These are phyloP conservation scores for Scaeva pyrastri DNA, from an alignment of 2,888 invertebrate species.

Conservation along the genomic window DNA sequence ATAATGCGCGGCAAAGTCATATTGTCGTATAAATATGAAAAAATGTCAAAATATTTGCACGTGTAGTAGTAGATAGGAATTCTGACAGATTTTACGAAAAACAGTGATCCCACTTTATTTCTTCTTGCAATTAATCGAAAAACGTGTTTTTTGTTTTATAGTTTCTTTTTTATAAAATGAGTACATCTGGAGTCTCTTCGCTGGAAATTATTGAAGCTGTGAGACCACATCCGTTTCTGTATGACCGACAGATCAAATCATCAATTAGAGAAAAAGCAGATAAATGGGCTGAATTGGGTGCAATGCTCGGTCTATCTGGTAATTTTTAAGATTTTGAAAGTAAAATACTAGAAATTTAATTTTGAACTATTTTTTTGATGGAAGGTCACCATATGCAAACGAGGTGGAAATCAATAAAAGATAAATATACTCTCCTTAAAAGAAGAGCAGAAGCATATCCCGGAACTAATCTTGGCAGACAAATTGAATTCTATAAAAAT, in stretches of 20 bases:
- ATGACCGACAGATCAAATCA: background rate
- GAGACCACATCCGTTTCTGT: background rate
- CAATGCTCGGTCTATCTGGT: background rate
- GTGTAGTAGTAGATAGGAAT: background rate
- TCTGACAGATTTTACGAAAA: background rate
- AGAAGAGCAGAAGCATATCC: background rate
- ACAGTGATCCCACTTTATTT: background rate
- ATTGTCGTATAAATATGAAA: background rate
- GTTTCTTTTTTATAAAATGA: background rate
- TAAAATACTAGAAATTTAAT: background rate
- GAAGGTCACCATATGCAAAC: background rate
- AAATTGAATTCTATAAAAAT: background rate
- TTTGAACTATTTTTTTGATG: background rate
- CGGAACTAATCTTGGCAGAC: background rate
- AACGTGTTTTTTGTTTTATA: background rate
- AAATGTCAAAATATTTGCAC: background rate
- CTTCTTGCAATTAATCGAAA: background rate
- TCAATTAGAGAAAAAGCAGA: background rate
- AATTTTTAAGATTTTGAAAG: background rate
- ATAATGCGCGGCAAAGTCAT: background rate
- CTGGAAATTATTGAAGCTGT: background rate
- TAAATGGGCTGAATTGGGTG: constrained; percentile 4
- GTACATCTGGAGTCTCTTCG: background rate
- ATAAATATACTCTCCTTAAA: constrained; percentile 2
- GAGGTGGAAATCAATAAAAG: background rate